Base-by-base conservation (phyloP, 1,140 invertebrate species). In the Macrostomum lignano region DNA sequence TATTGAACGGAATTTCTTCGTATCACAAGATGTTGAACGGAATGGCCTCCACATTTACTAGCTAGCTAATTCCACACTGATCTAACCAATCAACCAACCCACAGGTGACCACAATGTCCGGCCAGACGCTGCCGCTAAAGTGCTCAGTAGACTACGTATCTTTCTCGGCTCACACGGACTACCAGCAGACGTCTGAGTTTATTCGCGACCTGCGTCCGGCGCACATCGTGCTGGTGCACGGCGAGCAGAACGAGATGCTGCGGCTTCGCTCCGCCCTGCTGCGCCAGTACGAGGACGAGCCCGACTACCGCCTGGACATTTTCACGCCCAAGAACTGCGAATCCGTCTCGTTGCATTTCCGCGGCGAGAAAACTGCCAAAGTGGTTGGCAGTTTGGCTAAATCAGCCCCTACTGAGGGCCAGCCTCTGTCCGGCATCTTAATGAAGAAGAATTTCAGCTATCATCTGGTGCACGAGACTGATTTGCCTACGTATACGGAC, bases 361-460 rank as follows among this genome's bases (percentile, higher is more conserved):
- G 81, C 25, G 88, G 86, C 11, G 86, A 96, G 52, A 94, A 88
- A 58, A 88, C 79, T 7, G 84, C 86, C 0, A 96, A 94, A 65
- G 77, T 82, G 32, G 86, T 94, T 69, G 86, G 86, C 0, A 66
- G 66, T 6, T 55, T 96, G 24, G 84, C 86, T 0, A 63, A 76
- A 41, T 69, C 76, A 24, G 68, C 68, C 17, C 74, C 79, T 1
- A 67, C 67, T 45, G 67, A 74, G 3, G 72, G 70, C 5, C 65
- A 72, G 19, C 66, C 66, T 31, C 58, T 96, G 2, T 81, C 79
- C 6, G 91, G 88, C 0, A 72, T 98, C 37, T 58, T 98, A 19
- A 78, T 96, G 0, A 93, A 93, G 50, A 65, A 82, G 22, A 94
- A 98, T 54, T 98, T 96, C 47, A 94, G 84, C 54, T 96, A 94